Evolutionary conservation across 92 coral and sea anemone genomes (phyloP), one percentile per base, ranked within the genome.

Genomic region (Actinostola sp.): DNA sequence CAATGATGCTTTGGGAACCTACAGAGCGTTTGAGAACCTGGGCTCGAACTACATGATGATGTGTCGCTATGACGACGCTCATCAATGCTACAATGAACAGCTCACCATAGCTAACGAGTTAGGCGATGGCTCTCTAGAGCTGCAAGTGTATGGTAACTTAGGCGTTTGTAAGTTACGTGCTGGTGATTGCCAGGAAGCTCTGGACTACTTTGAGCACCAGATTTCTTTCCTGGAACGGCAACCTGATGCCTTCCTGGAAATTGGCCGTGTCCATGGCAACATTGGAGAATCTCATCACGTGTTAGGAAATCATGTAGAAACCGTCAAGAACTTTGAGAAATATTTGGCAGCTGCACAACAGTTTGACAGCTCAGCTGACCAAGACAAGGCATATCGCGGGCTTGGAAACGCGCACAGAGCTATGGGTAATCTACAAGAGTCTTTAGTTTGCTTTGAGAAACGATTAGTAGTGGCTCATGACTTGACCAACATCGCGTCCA

Each of bases 381-480:
- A 95, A 71, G 99, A 95, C 72, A 95, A 91, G 72, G 99, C 99
- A 27, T 95, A 95, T 70, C 97, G 94, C 50, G 96, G 95, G 64
- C 99, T 95, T 57, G 99, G 99, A 34, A 86, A 81, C 81, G 73
- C 97, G 26, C 93, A 90, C 78, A 85, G 86, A 67, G 74, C 92
- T 24, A 64, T 88, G 86, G 99, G 99, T 13, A 89, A 92, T 71
- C 85, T 95, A 15, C 97, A 95, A 39, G 97, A 95, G 69, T 97
- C 99, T 38, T 80, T 95, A 68, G 97, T 95, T 8, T 95, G 99
- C 73, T 95, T 88, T 44, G 99, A 95, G 84, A 86, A 92, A 68
- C 87, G 99, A 25, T 70, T 95, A 9, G 99, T 95, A 25, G 88
- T 95, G 1, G 99, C 99, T 12, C 93, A 95, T 51, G 99, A 95